Conservation (phyloP, 53 echinoderm and acorn worm genomes). For the Paracentrotus lividus region DNA sequence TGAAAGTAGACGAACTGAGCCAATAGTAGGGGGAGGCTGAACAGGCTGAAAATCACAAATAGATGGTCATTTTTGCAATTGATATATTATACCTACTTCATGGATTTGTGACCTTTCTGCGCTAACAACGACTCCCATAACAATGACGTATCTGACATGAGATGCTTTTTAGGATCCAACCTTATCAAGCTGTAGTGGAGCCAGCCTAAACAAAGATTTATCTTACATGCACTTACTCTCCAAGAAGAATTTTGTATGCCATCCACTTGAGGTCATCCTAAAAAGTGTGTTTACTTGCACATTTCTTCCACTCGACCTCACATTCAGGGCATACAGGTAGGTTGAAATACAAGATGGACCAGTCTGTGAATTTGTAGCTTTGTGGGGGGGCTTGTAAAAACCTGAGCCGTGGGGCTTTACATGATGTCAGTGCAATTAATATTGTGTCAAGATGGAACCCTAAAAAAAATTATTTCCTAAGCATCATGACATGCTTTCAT, state of each 20-base stretch:
- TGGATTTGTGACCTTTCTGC: background rate
- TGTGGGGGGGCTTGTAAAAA: too few relatives aligned
- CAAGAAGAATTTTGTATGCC: background rate
- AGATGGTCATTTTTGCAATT: too few relatives aligned
- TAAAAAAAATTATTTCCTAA: too few relatives aligned
- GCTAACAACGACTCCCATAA: background rate
- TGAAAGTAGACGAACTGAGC: too few relatives aligned
- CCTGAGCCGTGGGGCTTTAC: too few relatives aligned
- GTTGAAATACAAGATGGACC: conserved; percentile 4
- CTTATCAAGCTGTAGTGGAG: conserved; percentile 5
- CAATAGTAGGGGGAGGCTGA: too few relatives aligned
- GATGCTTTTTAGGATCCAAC: background rate
- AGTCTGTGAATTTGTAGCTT: too few relatives aligned
- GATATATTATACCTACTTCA: too few relatives aligned
- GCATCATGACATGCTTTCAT: too few relatives aligned
- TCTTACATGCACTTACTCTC: background rate
- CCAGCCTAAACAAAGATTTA: conserved; percentile 43
- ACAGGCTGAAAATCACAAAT: too few relatives aligned
- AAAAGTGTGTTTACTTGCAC: conserved; percentile 23
- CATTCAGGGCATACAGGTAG: background rate
- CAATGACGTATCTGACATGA: background rate
- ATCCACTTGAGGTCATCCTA: background rate
- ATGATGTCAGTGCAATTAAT: too few relatives aligned
- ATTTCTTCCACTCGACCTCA: background rate
- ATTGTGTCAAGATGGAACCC: too few relatives aligned